phyloP scores from a whole-genome alignment of 2,888 invertebrate species.

The Pachycephus smyrnensis region DNA sequence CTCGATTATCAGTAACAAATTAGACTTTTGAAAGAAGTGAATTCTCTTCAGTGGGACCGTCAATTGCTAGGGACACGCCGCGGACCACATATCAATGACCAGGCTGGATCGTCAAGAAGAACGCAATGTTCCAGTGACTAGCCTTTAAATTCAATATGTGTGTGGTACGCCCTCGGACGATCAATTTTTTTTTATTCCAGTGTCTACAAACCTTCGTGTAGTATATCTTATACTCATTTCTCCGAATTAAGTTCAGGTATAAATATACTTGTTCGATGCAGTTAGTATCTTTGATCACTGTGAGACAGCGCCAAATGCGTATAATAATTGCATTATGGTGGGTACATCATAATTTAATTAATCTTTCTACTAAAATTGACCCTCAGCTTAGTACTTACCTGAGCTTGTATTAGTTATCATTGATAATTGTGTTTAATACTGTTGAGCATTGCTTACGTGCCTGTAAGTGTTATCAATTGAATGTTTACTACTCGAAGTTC shows the following conservation, averaged over 20 bases:
- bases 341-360: neutral
- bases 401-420: neutral
- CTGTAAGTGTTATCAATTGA: neutral
- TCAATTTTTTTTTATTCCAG: conserved; percentile 19
- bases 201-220: conserved; percentile 6
- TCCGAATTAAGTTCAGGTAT: neutral
- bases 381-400: too few relatives aligned
- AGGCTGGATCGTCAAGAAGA: conserved; percentile 51
- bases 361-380: neutral
- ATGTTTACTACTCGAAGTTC: neutral
- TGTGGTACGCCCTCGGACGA: conserved; percentile 63
- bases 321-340: neutral
- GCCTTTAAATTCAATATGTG: conserved; percentile 49
- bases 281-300: neutral
- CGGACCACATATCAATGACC: conserved; percentile 59
- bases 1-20: neutral
- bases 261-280: neutral
- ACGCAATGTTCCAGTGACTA: conserved; percentile 52
- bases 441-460: neutral
- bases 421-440: neutral
- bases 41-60: conserved; percentile 41
- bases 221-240: neutral
- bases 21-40: neutral
- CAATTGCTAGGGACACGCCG: conserved; percentile 60
- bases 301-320: neutral